A percentile compares a stretch with the other conserved stretches of the same genome.
phyloP scores from a whole-genome alignment of 1,140 invertebrate genomes.

The Eueides isabella region DNA sequence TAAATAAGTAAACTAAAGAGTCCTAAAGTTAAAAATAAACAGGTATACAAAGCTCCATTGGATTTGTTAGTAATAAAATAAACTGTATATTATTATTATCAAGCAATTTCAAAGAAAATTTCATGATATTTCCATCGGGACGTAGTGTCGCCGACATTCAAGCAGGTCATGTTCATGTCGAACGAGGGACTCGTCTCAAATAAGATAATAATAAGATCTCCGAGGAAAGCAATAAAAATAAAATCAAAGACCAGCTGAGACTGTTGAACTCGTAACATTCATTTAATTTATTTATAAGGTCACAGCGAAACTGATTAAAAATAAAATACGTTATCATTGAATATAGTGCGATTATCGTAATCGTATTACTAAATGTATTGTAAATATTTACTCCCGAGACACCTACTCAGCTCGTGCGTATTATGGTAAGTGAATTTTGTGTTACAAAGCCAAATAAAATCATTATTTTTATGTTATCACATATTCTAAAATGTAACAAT shows the following conservation, averaged over 20 bases:
- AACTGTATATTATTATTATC: not conserved
- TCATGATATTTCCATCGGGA: not conserved
- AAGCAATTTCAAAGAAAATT: not conserved
- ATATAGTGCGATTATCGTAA: not conserved
- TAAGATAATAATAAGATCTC: not conserved
- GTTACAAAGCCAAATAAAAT: not conserved
- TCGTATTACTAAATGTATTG: not conserved
- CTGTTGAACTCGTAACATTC: slow-evolving; percentile 1
- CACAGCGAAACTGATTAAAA: not conserved
- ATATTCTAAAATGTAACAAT: too few relatives aligned
- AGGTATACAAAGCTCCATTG: not conserved
- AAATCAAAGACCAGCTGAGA: not conserved
- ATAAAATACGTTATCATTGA: not conserved
- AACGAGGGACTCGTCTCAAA: not conserved
- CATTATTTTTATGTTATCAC: too few relatives aligned
- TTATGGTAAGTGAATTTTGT: not conserved
- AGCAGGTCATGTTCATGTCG: not conserved
- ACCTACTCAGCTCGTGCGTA: not conserved
- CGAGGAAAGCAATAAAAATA: slow-evolving; percentile 1
- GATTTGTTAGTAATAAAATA: too few relatives aligned
- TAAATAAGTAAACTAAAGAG: not conserved
- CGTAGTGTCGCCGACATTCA: not conserved
- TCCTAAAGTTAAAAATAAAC: not conserved
- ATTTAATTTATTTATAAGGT: not conserved
- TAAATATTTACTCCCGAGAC: not conserved